Evolutionary conservation across 2,113 vertebrate genomes (phyloP), one percentile per base, ranked within the genome.

Genomic region (Actenoides lindsayi): DNA sequence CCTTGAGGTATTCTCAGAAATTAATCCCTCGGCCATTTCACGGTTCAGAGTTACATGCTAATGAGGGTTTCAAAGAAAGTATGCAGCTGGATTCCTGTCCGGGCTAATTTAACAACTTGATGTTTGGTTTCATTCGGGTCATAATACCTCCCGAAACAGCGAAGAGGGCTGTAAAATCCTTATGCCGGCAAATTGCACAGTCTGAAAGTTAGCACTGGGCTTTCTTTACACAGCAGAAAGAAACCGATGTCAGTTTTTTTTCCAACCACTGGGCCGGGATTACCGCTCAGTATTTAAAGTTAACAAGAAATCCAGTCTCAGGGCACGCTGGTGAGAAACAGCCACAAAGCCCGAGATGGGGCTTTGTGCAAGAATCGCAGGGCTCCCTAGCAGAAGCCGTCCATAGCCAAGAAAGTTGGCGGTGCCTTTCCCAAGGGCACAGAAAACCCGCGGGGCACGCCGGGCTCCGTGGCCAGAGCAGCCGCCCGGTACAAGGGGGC

Each of bases 1-100:
- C 96, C 89, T 75, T 95, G 42, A 94, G 48, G 89, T 76, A 46
- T 97, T 97, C 97, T 97, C 96, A 97, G 97, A 97, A 97, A 97
- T 30, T 7, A 93, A 94, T 73, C 95, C 93, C 90, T 89, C 65
- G 30, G 94, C 93, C 46, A 28, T 84, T 67, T 94, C 57, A 75
- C 3, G 2, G 60, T 82, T 84, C 95, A 90, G 46, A 44, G 95
- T 68, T 95, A 95, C 71, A 80, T 39, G 82, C 86, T 87, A 88
- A 89, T 81, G 80, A 87, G 86, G 71, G 79, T 65, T 97, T 95
- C 93, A 92, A 77, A 96, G 95, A 97, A 96, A 95, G 83, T 35
- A 74, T 6, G 10, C 94, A 44, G 77, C 94, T 81, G 89, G 63
- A 96, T 94, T 96, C 93, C 93, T 63, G 93, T 87, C 96, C 85